Evolutionary conservation across 2,113 vertebrate species (phyloP).

Genomic region (Callorhinus ursinus): DNA sequence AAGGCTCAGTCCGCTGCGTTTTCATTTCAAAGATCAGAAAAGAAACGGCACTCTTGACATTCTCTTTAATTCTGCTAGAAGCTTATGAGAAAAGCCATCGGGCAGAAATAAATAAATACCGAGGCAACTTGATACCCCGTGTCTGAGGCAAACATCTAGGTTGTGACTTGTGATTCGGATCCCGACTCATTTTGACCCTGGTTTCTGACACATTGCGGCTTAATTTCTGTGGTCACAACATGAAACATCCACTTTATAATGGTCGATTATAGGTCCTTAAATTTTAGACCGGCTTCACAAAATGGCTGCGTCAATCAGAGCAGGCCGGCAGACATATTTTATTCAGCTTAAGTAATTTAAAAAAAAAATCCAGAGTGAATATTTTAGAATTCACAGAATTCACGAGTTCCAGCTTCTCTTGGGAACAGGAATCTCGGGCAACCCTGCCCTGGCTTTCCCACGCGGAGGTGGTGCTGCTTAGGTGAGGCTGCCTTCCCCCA

Average conservation of each 20-base stretch:
- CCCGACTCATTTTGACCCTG: not conserved
- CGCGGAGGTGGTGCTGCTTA: accelerated
- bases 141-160: not conserved
- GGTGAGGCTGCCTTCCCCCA: not conserved
- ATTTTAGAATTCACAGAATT: not conserved
- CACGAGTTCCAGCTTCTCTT: not conserved
- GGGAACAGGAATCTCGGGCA: not conserved
- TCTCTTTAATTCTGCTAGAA: constrained; percentile 20
- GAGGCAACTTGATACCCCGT: not conserved
- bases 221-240: not conserved
- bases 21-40: constrained; percentile 34
- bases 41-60: not conserved
- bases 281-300: not conserved
- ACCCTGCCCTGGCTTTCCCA: not conserved
- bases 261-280: not conserved
- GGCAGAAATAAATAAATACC: constrained; percentile 6
- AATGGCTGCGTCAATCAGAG: not conserved
- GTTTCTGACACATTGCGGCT: not conserved
- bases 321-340: not conserved
- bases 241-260: not conserved
- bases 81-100: not conserved
- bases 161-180: not conserved
- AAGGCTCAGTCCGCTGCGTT: not conserved
- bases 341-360: not conserved
- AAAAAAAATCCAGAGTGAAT: not conserved